phyloP scores from a whole-genome alignment of 2,113 vertebrate genomes.

The Zosterops japonicus region DNA sequence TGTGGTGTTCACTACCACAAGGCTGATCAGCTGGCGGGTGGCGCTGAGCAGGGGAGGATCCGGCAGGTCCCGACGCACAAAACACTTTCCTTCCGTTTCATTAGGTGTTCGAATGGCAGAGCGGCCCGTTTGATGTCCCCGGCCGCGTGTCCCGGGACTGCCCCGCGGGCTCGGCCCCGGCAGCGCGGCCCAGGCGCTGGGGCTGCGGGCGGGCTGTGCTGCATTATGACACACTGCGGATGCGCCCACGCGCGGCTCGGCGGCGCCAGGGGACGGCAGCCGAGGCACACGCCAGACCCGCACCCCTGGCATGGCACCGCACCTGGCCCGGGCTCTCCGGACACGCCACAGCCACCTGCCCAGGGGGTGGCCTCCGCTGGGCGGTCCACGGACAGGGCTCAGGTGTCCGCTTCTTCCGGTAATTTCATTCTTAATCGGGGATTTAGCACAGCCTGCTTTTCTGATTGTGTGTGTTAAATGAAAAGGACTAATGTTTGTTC shows the following conservation, averaged over 20 bases:
- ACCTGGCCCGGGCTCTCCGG: accelerated
- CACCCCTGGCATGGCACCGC: neutral
- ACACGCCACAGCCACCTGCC: neutral
- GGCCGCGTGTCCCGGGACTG: neutral
- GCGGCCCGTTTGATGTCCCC: accelerated
- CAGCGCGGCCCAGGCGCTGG: neutral
- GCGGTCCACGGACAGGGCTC: neutral
- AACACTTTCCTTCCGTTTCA: neutral
- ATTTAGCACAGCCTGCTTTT: neutral
- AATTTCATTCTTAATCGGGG: neutral
- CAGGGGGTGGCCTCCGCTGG: accelerated
- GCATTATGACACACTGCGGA: constrained; percentile 58
- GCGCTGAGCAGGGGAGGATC: neutral
- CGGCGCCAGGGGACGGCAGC: neutral
- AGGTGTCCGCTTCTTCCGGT: neutral
- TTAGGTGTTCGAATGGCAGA: accelerated
- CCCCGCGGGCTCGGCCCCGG: neutral
- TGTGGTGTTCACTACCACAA: neutral
- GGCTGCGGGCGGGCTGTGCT: neutral
- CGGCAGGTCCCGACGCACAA: accelerated
- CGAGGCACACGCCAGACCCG: neutral
- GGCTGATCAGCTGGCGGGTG: neutral
- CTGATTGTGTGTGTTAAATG: neutral
- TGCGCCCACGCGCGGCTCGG: neutral
- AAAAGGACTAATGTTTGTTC: neutral